Evolutionary conservation across 1,140 invertebrate species (phyloP), one percentile per base, ranked within the genome.

Genomic region (Nephotettix cincticeps): DNA sequence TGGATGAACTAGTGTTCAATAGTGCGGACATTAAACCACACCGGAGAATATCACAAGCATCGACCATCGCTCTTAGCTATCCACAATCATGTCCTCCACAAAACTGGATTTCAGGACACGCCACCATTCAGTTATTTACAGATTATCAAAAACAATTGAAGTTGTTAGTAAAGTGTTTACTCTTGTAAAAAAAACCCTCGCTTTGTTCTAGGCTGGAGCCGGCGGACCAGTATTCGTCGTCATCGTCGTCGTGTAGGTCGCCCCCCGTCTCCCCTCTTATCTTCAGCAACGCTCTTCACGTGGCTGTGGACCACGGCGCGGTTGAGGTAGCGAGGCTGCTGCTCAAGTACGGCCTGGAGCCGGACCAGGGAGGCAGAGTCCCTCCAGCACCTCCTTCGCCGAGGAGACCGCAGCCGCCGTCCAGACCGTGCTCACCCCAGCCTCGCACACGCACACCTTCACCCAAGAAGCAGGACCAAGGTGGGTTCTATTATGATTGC

Each of bases 271-370:
- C 72, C 1, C 84, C 83, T 2, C 77, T 81, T 0, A 81, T 86
- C 27, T 87, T 87, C 75, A 81, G 79, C 70, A 87, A 86, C 74
- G 84, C 85, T 2, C 78, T 88, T 0, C 86, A 88, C 76, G 77
- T 86, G 56, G 86, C 86, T 1, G 82, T 88, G 19, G 84, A 86
- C 71, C 80, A 84, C 74, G 81, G 81, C n/a, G 81, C 87, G 0
- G 75, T 84, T 19, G 86, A 88, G 71, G 86, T 86, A 0, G 79
- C 84, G 0, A 78, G 84, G 13, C 79, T 86, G 0, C 79, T 88
- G 9, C 81, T 88, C 25, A 83, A 83, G 71, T 84, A 85, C 74
- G 83, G 84, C 6, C 80, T 87, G 25, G 84, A 87, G 71, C 84
- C 86, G 1, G 86, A 87, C 76, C 82, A 84, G 56, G 80, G 84